Evolutionary conservation across 2,797 vertebrate species (phyloP).

Genomic region (Dermochelys coriacea): DNA sequence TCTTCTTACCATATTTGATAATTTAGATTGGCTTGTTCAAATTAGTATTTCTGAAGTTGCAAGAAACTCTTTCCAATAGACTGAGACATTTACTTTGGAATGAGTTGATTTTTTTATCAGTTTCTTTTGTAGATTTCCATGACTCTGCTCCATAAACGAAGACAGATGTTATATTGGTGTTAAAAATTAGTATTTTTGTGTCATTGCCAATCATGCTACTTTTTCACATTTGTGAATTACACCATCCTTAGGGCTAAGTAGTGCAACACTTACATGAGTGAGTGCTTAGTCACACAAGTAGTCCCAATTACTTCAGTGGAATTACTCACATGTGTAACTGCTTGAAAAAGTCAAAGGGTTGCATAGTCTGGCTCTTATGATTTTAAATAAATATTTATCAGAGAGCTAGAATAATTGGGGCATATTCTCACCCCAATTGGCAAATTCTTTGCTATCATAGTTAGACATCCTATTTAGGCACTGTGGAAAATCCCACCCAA

Average conservation of each 20-base stretch:
- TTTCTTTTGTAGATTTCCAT: not conserved
- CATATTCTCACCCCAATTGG: not conserved
- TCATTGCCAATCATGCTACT: not conserved
- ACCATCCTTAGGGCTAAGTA: constrained; percentile 36
- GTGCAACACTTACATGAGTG: constrained; percentile 36
- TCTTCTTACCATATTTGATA: not conserved
- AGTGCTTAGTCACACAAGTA: constrained; percentile 13
- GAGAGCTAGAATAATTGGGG: not conserved
- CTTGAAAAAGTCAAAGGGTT: not conserved
- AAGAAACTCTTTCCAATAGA: not conserved
- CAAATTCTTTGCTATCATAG: not conserved
- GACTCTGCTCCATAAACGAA: not conserved
- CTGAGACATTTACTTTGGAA: not conserved
- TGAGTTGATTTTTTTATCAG: not conserved
- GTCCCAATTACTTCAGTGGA: not conserved
- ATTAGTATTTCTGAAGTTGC: not conserved
- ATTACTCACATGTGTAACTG: constrained; percentile 65
- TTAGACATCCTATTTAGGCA: too few species aligned
- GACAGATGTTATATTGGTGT: not conserved
- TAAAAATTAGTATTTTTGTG: not conserved
- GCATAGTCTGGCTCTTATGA: constrained; percentile 28
- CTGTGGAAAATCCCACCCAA: not conserved
- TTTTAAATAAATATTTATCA: not conserved
- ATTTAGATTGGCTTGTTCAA: not conserved
- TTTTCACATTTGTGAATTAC: not conserved